phyloP scores from a whole-genome alignment of 2,797 vertebrate species.

The Heterohyrax brucei region DNA sequence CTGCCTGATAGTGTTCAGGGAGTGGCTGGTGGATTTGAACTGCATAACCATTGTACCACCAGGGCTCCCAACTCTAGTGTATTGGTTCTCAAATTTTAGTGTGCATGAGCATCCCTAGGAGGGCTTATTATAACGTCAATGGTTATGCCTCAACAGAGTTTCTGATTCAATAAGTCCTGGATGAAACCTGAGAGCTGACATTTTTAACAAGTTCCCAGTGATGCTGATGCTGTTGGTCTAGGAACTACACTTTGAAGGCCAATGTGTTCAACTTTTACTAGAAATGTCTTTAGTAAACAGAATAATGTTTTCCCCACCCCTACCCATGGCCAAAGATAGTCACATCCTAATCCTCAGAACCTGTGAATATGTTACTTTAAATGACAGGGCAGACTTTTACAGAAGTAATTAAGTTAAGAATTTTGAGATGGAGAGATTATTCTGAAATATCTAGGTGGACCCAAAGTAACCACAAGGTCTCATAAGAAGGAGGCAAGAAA shows the following conservation, averaged over 20 bases:
- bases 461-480: not conserved
- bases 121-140: not conserved
- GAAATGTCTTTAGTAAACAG: not conserved
- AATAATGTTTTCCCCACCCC: not conserved
- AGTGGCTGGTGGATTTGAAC: too few species aligned
- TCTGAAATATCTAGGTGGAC: not conserved
- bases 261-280: not conserved
- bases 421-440: too few species aligned
- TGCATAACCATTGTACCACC: too few species aligned
- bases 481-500: not conserved
- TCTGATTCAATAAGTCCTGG: not conserved
- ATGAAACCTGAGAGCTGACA: not conserved
- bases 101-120: not conserved
- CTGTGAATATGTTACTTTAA: not conserved
- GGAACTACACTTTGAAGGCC: not conserved
- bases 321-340: not conserved
- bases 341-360: not conserved
- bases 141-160: not conserved
- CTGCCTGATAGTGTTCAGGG: too few species aligned
- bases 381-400: not conserved
- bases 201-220: slow-evolving; percentile 15
- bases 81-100: not conserved
- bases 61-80: too few species aligned
- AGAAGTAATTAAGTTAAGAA: not conserved
- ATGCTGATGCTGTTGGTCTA: not conserved